Base-by-base conservation (phyloP, 2,888 invertebrate genomes). In the Eupithecia vulgata region DNA sequence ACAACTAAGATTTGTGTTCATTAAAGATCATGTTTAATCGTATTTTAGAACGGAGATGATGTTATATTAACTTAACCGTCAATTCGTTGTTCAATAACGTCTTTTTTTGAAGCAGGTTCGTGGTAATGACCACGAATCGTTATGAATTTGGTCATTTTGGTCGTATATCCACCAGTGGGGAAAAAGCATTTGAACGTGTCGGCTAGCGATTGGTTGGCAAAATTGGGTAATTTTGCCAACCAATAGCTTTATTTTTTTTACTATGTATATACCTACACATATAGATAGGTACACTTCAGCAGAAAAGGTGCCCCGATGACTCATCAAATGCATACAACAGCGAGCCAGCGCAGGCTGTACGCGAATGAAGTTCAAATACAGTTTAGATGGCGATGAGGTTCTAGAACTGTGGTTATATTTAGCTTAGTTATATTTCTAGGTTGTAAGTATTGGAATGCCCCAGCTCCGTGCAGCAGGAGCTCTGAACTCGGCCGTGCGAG, bases 401-500 rank as follows among this genome's bases (percentile, higher is more conserved):
- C 7, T 8, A n/a, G 8, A n/a, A n/a, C 7, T n/a, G 3, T n/a
- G 5, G 48, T 48, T n/a, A 8, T 52, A 21, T 52, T 5, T 57
- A 5, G 57, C 25, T 57, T 13, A 25, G 25, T 25, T 13, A 57
- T 13, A 25, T 25, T 12, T 12, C 8, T 25, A 57, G 5, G 57
- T 13, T 5, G 25, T 57, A 57, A 57, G 21, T 25, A 57, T 57
- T 57, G 25, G 12, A 12, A 21, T 57, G 12, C 57, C 57, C 52
- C 57, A 0, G 57, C 57, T 4, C 52, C 52, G 57, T 5, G 65
- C n/a, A 42, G 40, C 21, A 34, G 61, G 8, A 34, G 17, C 13
- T 34, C 34, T 65, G 37, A 37, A 72, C 61, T 74, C 48, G 34
- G 52, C 70, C 30, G 71, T 15, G 71, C 71, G 30, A 71, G 61